A percentile compares a stretch with the other conserved stretches of the same genome.
phyloP scores from a whole-genome alignment of 2,113 vertebrate species.

The Spheniscus mendiculus region DNA sequence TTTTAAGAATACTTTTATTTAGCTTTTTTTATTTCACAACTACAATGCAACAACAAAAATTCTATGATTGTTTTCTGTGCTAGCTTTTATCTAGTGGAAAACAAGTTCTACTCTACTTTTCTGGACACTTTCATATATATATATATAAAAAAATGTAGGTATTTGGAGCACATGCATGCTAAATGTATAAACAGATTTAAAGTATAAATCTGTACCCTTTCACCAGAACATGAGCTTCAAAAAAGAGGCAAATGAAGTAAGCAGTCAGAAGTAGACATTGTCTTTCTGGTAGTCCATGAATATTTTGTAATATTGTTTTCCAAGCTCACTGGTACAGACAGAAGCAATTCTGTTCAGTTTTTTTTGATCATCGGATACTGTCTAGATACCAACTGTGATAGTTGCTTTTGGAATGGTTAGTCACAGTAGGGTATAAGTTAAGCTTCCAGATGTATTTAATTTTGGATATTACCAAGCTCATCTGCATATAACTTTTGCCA shows the following conservation, averaged over 20 bases:
- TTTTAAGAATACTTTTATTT: not conserved
- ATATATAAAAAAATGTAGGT: not conserved
- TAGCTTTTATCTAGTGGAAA: conserved; percentile 25
- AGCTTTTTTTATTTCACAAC: not conserved
- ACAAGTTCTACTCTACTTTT: conserved; percentile 28
- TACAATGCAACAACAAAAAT: not conserved
- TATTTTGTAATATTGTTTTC: not conserved
- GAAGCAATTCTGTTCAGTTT: not conserved
- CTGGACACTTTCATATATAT: not conserved
- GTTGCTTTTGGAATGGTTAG: not conserved
- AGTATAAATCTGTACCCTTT: not conserved
- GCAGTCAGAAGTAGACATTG: not conserved
- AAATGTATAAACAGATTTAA: not conserved
- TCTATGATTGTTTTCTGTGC: not conserved
- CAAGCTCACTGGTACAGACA: not conserved
- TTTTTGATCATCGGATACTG: not conserved
- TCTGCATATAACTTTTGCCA: not conserved
- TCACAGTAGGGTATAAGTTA: not conserved
- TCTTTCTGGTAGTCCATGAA: not conserved
- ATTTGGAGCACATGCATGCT: conserved; percentile 9
- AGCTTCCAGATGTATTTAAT: not conserved
- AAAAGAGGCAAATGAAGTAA: not conserved
- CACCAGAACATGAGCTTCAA: not conserved
- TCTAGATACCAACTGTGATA: not conserved
- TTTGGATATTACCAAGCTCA: not conserved